Evolutionary conservation across 2,888 invertebrate genomes (phyloP), one percentile per base, ranked within the genome.

Genomic region (Oscheius sp.): DNA sequence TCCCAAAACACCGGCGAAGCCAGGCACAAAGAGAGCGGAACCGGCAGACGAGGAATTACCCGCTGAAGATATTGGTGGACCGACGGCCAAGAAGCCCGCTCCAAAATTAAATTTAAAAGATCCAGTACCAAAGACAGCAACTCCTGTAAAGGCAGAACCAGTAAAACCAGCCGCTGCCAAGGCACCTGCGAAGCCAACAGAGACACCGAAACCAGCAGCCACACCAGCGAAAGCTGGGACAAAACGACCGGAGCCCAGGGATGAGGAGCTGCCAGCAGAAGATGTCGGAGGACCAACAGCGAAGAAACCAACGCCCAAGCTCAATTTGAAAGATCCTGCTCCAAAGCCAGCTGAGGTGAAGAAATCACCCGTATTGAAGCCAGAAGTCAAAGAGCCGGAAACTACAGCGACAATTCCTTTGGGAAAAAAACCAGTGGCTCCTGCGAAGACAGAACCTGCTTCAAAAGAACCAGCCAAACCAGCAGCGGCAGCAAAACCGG

Each of bases 11-110:
- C 35, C 41, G 3, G 43, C n/a, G 7, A 69, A 69, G 18, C 2
- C 55, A 43, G 45, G 45, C 6, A 18, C 21, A 23, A 63, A 66
- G 18, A 66, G 53, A 49, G 13, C 69, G 9, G 66, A 49, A 35
- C 64, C 64, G n/a, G 52, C 18, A 46, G 80, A 80, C 23, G 46
- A 73, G 9, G 80, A 83, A 66, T 61, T 74, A 9, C 75, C 77
- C 0, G 76, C 80, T 23, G 82, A 80, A 23, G 68, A 76, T 29
- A 9, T 66, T 16, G 66, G 52, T 52, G 66, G 52, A n/a, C 66
- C 66, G 13, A 21, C 13, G 13, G 25, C 49, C 7, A 66, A 66
- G 52, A 66, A 66, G 21, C 66, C 52, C 6, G 21, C 49, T 27
- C 82, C 82, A 0, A 81, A 78, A 29, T n/a, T 35, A 13, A 61